Evolutionary conservation across 2,888 invertebrate genomes (phyloP).

Genomic region (Marronus borbonicus): DNA sequence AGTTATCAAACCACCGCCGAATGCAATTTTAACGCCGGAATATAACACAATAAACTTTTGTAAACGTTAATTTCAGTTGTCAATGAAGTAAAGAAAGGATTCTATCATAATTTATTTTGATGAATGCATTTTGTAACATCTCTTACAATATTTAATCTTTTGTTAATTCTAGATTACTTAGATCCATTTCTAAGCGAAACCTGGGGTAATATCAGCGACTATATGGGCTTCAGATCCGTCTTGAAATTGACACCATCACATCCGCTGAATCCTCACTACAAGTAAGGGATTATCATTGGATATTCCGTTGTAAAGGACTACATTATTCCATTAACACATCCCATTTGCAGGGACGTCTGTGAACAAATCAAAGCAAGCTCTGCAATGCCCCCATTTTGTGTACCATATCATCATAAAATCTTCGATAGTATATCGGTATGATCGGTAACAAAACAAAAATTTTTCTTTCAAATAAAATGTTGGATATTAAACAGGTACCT

Average conservation of each 20-base stretch:
- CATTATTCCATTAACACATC: constrained; percentile 23
- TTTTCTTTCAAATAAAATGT: too few species aligned
- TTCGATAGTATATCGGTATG: constrained; percentile 82
- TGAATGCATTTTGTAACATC: not conserved
- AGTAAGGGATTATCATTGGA: constrained; percentile 72
- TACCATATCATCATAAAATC: constrained; percentile 84
- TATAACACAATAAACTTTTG: too few species aligned
- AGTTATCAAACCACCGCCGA: too few species aligned
- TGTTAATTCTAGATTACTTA: constrained; percentile 76
- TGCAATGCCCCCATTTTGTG: constrained; percentile 82
- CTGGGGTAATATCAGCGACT: constrained; percentile 74
- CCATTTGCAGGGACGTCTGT: constrained; percentile 76
- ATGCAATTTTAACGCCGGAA: too few species aligned
- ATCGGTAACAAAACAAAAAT: too few species aligned
- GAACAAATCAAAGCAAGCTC: constrained; percentile 81
- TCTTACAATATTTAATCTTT: not conserved
- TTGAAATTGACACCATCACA: constrained; percentile 84
- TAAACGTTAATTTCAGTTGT: not conserved
- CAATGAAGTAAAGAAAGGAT: not conserved
- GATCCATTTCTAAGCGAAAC: constrained; percentile 77
- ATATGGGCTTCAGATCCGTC: constrained; percentile 84
- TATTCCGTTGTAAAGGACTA: not conserved
- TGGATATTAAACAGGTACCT: constrained; percentile 75
- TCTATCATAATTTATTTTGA: too few species aligned
- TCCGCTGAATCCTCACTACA: constrained; percentile 82